A percentile compares a stretch with the other conserved stretches of the same genome.
Evolutionary conservation across 1,140 invertebrate species (phyloP).

Genomic region (Drosophila bifasciata): DNA sequence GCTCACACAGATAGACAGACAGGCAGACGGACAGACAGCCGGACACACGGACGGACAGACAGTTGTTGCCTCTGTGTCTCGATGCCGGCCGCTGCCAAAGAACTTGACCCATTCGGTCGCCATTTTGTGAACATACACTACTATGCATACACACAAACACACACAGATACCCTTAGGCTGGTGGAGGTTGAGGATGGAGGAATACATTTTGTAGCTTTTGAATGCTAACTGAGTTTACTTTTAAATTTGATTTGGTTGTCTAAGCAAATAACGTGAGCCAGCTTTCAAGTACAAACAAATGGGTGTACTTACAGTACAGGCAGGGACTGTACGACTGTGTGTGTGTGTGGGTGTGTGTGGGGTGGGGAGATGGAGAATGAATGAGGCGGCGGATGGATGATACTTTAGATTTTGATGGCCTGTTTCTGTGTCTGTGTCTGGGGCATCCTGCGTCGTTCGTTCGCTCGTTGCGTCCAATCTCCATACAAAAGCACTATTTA

Average conservation of each 20-base stretch:
- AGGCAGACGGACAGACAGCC: too few species aligned
- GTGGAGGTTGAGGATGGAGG: slow-evolving; percentile 15
- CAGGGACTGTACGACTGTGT: slow-evolving; percentile 12
- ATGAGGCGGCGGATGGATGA: slow-evolving; percentile 15
- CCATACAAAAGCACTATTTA: slow-evolving; percentile 68
- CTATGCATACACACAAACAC: slow-evolving; percentile 8
- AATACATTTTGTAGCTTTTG: slow-evolving; percentile 71
- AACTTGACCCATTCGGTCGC: slow-evolving; percentile 31
- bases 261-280: slow-evolving; percentile 69
- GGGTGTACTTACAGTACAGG: slow-evolving; percentile 40
- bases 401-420: slow-evolving; percentile 56
- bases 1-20: too few species aligned
- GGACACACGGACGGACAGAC: too few species aligned
- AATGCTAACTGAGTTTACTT: slow-evolving; percentile 73
- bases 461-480: slow-evolving; percentile 26
- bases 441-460: slow-evolving; percentile 26
- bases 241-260: slow-evolving; percentile 79
- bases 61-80: background rate
- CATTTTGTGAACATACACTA: slow-evolving; percentile 16
- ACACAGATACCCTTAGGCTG: slow-evolving; percentile 16
- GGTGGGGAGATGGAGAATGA: slow-evolving; percentile 1
- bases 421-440: slow-evolving; percentile 30
- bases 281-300: slow-evolving; percentile 69
- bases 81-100: slow-evolving; percentile 3
- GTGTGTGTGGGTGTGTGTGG: slow-evolving; percentile 1